Evolutionary conservation across 2,888 invertebrate species (phyloP).

Genomic region (Synergus japonicus): DNA sequence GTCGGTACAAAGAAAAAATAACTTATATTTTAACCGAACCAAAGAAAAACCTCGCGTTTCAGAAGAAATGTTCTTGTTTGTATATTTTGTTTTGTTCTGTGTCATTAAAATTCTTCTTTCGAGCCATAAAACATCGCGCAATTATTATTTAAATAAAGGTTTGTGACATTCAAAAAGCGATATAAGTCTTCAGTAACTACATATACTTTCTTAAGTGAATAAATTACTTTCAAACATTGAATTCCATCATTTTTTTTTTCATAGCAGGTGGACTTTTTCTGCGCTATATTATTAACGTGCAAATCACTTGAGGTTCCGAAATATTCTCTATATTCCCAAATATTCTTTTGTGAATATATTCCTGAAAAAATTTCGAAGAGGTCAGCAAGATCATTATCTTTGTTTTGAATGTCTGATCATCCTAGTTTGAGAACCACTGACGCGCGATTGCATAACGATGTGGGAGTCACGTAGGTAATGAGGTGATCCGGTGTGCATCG

Average conservation of each 20-base stretch:
- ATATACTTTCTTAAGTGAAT: neutral
- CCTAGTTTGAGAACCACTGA: conserved; percentile 56
- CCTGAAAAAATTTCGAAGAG: too few relatives aligned
- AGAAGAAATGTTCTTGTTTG: conserved; percentile 13
- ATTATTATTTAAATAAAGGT: too few relatives aligned
- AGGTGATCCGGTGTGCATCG: conserved; percentile 60
- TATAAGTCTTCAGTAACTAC: neutral
- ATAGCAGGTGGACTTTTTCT: too few relatives aligned
- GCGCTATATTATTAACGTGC: too few relatives aligned
- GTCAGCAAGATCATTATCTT: neutral
- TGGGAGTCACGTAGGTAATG: conserved; percentile 63
- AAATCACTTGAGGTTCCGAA: too few relatives aligned
- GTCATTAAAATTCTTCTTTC: conserved; percentile 22
- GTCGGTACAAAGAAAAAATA: conserved; percentile 20
- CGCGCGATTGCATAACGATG: conserved; percentile 54
- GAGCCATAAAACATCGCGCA: neutral
- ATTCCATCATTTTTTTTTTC: too few relatives aligned
- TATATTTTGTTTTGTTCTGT: neutral
- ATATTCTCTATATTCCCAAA: too few relatives aligned
- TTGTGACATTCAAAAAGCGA: neutral
- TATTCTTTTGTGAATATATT: too few relatives aligned
- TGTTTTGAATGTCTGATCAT: conserved; percentile 17
- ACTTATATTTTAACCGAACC: conserved; percentile 13
- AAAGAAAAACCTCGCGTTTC: conserved; percentile 19
- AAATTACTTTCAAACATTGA: too few relatives aligned